Evolutionary conservation across 2,797 vertebrate species (phyloP).

Genomic region (Alcedo quadribrachys): DNA sequence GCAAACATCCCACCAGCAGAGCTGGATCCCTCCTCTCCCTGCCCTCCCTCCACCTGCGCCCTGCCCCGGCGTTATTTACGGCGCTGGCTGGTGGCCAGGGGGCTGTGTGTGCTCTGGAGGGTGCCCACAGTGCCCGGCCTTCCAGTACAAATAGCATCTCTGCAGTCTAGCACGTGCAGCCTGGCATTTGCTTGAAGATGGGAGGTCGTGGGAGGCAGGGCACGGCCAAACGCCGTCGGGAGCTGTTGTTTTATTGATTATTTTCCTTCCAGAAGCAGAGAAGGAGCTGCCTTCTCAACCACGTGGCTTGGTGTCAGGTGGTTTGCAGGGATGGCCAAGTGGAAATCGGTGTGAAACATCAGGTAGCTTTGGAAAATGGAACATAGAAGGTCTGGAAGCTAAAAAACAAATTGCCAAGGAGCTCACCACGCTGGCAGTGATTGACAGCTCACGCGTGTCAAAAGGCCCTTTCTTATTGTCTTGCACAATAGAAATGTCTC

Average conservation of each 20-base stretch:
- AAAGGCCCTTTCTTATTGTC: not conserved
- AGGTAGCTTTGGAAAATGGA: not conserved
- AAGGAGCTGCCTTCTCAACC: not conserved
- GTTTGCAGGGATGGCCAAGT: not conserved
- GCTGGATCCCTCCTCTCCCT: slow-evolving; percentile 28
- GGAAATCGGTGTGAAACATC: not conserved
- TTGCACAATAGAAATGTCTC: not conserved
- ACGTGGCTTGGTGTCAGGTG: not conserved
- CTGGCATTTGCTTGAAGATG: slow-evolving; percentile 3
- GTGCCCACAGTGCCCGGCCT: slow-evolving; percentile 28
- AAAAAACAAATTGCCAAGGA: not conserved
- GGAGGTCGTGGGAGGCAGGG: not conserved
- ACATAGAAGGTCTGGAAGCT: not conserved
- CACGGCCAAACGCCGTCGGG: not conserved
- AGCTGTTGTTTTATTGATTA: not conserved
- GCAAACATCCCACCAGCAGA: not conserved
- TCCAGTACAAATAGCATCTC: slow-evolving; percentile 27
- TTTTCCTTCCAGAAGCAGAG: not conserved
- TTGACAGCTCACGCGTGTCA: not conserved
- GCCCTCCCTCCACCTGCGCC: slow-evolving; percentile 45
- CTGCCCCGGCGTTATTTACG: slow-evolving; percentile 6
- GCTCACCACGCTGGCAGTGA: not conserved
- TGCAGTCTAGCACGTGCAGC: not conserved
- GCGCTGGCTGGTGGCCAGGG: not conserved
- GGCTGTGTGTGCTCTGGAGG: not conserved